phyloP scores from a whole-genome alignment of 1,140 invertebrate species.

The Drusus annulatus region DNA sequence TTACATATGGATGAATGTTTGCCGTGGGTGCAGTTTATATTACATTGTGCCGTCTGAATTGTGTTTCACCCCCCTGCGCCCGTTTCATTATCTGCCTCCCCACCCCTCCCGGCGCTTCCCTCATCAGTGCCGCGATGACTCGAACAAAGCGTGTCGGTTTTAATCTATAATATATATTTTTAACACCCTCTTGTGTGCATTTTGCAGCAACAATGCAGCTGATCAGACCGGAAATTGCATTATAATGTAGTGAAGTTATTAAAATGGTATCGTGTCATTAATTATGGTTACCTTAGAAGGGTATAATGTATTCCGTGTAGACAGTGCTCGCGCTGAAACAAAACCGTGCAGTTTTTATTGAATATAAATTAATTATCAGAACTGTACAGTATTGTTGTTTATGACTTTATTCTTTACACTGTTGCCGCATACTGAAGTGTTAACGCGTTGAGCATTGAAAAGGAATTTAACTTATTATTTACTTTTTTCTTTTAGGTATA shows the following conservation, averaged over 20 bases:
- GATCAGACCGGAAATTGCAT: slow-evolving; percentile 33
- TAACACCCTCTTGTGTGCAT: slow-evolving; percentile 21
- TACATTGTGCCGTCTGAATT: slow-evolving; percentile 57
- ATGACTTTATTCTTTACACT: too few species aligned
- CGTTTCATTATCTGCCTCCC: slow-evolving; percentile 46
- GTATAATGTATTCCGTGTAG: neutral
- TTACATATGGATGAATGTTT: slow-evolving; percentile 58
- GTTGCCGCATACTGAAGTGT: too few species aligned
- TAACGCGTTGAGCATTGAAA: too few species aligned
- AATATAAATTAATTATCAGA: too few species aligned
- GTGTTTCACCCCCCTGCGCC: slow-evolving; percentile 10
- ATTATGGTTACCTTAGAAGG: neutral
- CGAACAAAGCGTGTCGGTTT: slow-evolving; percentile 14
- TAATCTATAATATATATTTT: slow-evolving; percentile 18
- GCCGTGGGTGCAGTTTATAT: slow-evolving; percentile 57
- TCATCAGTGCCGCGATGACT: slow-evolving; percentile 2
- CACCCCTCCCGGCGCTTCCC: neutral
- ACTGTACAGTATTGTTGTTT: too few species aligned
- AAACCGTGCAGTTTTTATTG: too few species aligned
- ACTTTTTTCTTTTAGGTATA: too few species aligned
- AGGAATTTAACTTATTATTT: too few species aligned
- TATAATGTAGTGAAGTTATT: slow-evolving; percentile 7
- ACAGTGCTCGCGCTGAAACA: neutral
- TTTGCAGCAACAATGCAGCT: slow-evolving; percentile 30
- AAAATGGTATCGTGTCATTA: slow-evolving; percentile 5